A percentile compares a stretch with the other conserved stretches of the same genome.
These are phyloP conservation scores for Tryphoninae sp. DNA, from an alignment of 2,888 invertebrate species.

Conservation along the genomic window DNA sequence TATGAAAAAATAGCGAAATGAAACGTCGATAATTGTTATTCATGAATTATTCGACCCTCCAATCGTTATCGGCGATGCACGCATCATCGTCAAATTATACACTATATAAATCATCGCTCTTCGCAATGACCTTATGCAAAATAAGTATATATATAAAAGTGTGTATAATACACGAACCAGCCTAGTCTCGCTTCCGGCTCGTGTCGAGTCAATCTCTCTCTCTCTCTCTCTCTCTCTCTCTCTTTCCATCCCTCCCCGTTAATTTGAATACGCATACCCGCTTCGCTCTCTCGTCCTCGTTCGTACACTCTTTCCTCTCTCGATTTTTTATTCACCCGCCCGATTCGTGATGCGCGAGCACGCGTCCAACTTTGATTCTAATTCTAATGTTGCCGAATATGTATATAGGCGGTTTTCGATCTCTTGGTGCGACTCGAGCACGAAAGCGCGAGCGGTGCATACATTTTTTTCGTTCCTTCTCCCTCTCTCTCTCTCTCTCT, in stretches of 20 bases:
- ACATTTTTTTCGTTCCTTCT: conserved; percentile 53
- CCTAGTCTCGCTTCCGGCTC: conserved; percentile 67
- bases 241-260: conserved; percentile 51
- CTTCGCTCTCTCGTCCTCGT: conserved; percentile 57
- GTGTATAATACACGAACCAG: conserved; percentile 16
- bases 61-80: conserved; percentile 49
- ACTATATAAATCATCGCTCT: conserved; percentile 69
- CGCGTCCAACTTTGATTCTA: conserved; percentile 77
- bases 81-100: conserved; percentile 63
- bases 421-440: conserved; percentile 45
- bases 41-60: conserved; percentile 55
- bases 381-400: conserved; percentile 73
- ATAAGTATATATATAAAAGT: conserved; percentile 30
- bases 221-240: background rate
- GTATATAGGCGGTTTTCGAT: conserved; percentile 44
- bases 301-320: conserved; percentile 57
- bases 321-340: conserved; percentile 46
- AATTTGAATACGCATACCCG: conserved; percentile 72
- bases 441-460: conserved; percentile 61
- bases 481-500: background rate
- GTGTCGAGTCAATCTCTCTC: conserved; percentile 66
- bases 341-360: conserved; percentile 71
- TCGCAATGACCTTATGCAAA: conserved; percentile 47
- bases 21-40: conserved; percentile 56
- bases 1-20: background rate